A percentile compares a stretch with the other conserved stretches of the same genome.
Evolutionary conservation across 2,888 invertebrate genomes (phyloP).

Genomic region (Phlogophora meticulosa): DNA sequence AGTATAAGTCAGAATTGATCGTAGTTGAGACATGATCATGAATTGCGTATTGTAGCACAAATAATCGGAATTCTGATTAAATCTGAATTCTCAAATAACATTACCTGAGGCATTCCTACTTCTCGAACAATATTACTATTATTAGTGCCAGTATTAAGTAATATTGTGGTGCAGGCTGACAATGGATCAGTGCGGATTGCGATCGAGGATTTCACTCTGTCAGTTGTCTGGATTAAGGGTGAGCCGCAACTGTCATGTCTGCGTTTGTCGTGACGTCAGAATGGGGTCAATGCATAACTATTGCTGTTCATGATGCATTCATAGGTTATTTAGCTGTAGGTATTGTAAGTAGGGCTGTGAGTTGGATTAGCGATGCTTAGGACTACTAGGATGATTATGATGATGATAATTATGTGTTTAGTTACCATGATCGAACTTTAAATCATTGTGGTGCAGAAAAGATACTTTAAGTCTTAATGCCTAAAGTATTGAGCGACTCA

Average conservation of each 20-base stretch:
- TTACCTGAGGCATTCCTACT: slow-evolving; percentile 18
- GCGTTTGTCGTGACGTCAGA: slow-evolving; percentile 35
- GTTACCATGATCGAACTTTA: neutral
- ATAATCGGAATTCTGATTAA: slow-evolving; percentile 18
- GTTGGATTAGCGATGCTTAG: neutral
- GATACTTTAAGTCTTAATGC: neutral
- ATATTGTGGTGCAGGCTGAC: slow-evolving; percentile 39
- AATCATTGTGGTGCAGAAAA: neutral
- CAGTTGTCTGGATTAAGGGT: slow-evolving; percentile 58
- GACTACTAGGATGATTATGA: neutral
- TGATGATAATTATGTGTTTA: neutral
- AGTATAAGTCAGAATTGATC: no score
- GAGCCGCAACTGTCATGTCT: slow-evolving; percentile 61
- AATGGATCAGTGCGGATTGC: slow-evolving; percentile 52
- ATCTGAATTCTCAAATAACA: slow-evolving; percentile 20
- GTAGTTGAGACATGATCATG: neutral
- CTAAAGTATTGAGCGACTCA: slow-evolving; percentile 3
- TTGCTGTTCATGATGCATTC: slow-evolving; percentile 17
- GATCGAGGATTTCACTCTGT: slow-evolving; percentile 59
- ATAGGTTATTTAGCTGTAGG: slow-evolving; percentile 19
- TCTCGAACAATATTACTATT: slow-evolving; percentile 26
- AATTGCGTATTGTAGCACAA: slow-evolving; percentile 16
- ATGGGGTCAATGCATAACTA: slow-evolving; percentile 42
- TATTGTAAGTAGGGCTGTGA: neutral
- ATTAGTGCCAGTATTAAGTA: slow-evolving; percentile 23